A percentile compares a stretch with the other conserved stretches of the same genome.
Evolutionary conservation across 2,888 invertebrate genomes (phyloP).

Genomic region (Lamellibrachia columna): DNA sequence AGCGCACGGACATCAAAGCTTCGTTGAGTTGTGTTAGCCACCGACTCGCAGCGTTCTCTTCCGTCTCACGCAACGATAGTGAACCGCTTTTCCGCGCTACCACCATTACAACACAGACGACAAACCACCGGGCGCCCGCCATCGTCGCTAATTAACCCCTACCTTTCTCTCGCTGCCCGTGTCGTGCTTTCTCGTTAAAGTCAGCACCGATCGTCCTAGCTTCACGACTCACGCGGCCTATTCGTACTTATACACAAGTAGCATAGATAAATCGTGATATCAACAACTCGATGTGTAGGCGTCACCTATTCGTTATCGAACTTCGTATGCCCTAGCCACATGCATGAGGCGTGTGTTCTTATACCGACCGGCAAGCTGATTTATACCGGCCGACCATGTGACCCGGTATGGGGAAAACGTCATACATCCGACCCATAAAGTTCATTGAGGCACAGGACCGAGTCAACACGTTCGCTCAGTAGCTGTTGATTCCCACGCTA

Average conservation of each 20-base stretch:
- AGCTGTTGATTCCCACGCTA: not conserved
- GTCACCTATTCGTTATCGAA: constrained; percentile 4
- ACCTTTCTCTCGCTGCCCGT: not conserved
- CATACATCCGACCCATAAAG: not conserved
- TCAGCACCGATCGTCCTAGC: not conserved
- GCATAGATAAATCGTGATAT: not conserved
- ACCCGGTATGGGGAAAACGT: not conserved
- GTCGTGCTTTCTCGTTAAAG: not conserved
- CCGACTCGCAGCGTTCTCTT: not conserved
- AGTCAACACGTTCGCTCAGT: not conserved
- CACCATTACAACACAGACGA: not conserved
- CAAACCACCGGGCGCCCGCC: not conserved
- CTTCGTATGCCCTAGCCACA: not conserved
- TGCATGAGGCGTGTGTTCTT: not conserved
- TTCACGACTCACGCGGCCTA: not conserved
- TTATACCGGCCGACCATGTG: not conserved
- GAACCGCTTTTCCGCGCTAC: not conserved
- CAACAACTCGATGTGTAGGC: not conserved
- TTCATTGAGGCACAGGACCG: not conserved
- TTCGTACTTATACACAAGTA: not conserved
- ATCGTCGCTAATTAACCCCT: not conserved
- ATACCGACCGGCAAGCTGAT: not conserved
- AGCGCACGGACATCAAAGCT: not conserved
- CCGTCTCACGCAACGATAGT: not conserved
- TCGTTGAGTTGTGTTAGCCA: not conserved